phyloP scores from a whole-genome alignment of 2,797 vertebrate genomes.

The Gephyroberyx darwinii region DNA sequence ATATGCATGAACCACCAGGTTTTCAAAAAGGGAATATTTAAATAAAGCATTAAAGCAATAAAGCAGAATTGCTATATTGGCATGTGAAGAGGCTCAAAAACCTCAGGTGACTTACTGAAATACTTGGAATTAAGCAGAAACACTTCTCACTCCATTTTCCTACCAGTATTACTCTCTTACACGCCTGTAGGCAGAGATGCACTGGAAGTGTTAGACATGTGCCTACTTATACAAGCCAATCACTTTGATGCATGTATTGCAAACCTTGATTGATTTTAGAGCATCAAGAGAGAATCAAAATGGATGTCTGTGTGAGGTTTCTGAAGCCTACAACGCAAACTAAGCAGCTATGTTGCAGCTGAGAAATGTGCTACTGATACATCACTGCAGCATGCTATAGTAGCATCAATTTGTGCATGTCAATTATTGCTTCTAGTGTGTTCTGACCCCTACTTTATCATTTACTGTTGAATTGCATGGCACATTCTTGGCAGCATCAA shows the following conservation, averaged over 20 bases:
- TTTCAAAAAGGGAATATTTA: slow-evolving; percentile 24
- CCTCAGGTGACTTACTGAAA: slow-evolving; percentile 28
- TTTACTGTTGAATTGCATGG: background rate
- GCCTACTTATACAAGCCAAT: background rate
- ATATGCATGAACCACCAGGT: slow-evolving; percentile 14
- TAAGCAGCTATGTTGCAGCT: background rate
- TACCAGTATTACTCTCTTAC: slow-evolving; percentile 20
- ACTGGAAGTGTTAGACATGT: background rate
- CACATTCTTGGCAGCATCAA: slow-evolving; percentile 1
- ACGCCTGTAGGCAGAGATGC: slow-evolving; percentile 10
- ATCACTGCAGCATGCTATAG: background rate
- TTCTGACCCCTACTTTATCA: background rate
- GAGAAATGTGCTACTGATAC: background rate
- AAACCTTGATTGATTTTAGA: background rate
- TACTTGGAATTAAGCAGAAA: slow-evolving; percentile 18
- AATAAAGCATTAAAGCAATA: slow-evolving; percentile 1
- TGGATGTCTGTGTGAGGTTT: background rate
- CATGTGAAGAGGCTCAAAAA: background rate
- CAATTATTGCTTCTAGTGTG: slow-evolving; percentile 28
- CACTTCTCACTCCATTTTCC: slow-evolving; percentile 35
- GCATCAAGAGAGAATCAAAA: background rate
- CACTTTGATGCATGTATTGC: background rate
- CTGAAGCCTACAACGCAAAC: no score
- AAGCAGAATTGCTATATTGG: background rate
- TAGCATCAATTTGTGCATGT: slow-evolving; percentile 15